Evolutionary conservation across 1,140 invertebrate species (phyloP).

Genomic region (Euwallacea fornicatus): DNA sequence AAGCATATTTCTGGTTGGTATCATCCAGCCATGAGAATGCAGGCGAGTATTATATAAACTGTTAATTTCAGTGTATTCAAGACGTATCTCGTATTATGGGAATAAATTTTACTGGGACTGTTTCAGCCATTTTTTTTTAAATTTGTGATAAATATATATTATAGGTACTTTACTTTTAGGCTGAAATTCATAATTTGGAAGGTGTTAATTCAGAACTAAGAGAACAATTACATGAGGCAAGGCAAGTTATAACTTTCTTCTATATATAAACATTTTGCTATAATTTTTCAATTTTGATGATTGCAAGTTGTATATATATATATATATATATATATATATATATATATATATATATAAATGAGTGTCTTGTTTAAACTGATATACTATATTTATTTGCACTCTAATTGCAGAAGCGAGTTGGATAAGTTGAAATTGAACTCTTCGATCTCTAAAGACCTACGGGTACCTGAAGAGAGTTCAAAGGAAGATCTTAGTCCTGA

Average conservation of each 20-base stretch:
- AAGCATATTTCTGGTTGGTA: slow-evolving; percentile 74
- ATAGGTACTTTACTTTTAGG: slow-evolving; percentile 37
- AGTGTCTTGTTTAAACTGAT: neutral
- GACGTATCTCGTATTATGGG: no score
- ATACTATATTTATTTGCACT: neutral
- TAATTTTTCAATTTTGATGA: neutral
- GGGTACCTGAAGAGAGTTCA: neutral
- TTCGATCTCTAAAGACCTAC: neutral
- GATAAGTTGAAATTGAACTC: slow-evolving; percentile 8
- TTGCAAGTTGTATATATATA: no score
- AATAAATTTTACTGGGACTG: neutral
- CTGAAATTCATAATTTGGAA: slow-evolving; percentile 64
- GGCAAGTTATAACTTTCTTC: slow-evolving; percentile 1
- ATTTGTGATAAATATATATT: slow-evolving; percentile 4
- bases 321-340: no score
- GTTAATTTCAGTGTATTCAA: neutral
- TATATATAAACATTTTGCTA: neutral
- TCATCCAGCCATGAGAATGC: slow-evolving; percentile 71
- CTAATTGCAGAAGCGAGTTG: slow-evolving; percentile 10
- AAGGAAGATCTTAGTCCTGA: neutral
- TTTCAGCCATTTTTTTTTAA: neutral
- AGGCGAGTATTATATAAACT: slow-evolving; percentile 43
- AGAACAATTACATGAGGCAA: slow-evolving; percentile 52
- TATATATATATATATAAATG: no score
- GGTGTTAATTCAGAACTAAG: slow-evolving; percentile 62